Conservation (phyloP, 2,888 invertebrate species). For the Lagria hirta region DNA sequence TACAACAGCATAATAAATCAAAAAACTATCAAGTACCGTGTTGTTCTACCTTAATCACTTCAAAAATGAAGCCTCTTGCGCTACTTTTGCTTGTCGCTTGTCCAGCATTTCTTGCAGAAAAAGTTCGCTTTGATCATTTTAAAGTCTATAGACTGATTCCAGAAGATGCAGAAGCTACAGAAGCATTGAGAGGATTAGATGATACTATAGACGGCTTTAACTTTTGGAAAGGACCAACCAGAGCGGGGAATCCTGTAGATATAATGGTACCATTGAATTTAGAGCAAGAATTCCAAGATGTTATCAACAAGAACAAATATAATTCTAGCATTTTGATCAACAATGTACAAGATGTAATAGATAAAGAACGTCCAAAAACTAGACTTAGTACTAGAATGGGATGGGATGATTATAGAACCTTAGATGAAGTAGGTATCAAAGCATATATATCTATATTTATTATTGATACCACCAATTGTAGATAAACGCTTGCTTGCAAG, state of each 20-base stretch:
- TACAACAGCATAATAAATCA: too few species aligned
- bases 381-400: conserved; percentile 39
- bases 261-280: conserved; percentile 65
- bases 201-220: conserved; percentile 34
- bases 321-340: conserved; percentile 55
- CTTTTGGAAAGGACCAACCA: conserved; percentile 54
- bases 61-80: too few species aligned
- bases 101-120: too few species aligned
- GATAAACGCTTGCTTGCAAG: conserved; percentile 63
- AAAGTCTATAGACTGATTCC: conserved; percentile 42
- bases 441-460: not conserved
- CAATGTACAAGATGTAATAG: conserved; percentile 53
- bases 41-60: too few species aligned
- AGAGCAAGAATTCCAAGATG: conserved; percentile 52
- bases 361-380: conserved; percentile 19
- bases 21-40: too few species aligned
- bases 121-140: conserved; percentile 40
- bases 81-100: too few species aligned
- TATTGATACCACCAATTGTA: conserved; percentile 58
- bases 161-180: conserved; percentile 44
- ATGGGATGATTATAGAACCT: conserved; percentile 62
- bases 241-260: conserved; percentile 53
- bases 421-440: conserved; percentile 55
- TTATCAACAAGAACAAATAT: conserved; percentile 50
- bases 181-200: conserved; percentile 50